A percentile compares a stretch with the other conserved stretches of the same genome.
Conservation (phyloP, 2,797 vertebrate genomes). For the Sebastes matsubarae region DNA sequence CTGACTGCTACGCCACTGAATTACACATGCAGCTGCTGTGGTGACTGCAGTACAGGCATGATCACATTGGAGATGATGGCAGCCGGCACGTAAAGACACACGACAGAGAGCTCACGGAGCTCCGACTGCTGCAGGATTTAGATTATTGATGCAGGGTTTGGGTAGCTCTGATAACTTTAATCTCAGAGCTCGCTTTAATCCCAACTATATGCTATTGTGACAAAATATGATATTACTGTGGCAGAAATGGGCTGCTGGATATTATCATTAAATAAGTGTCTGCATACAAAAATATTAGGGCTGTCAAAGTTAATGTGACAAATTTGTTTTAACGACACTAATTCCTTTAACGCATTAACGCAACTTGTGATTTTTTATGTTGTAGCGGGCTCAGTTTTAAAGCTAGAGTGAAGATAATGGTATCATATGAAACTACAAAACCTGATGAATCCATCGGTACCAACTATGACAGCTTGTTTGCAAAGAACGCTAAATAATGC, state of each 20-base stretch:
- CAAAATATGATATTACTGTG: background rate
- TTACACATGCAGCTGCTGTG: slow-evolving; percentile 31
- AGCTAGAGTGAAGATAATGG: too few relatives aligned
- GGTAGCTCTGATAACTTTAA: slow-evolving; percentile 13
- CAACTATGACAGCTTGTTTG: too few relatives aligned
- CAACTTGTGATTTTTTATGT: too few relatives aligned
- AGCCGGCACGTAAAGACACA: slow-evolving; percentile 20
- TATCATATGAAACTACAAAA: too few relatives aligned
- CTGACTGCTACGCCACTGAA: background rate
- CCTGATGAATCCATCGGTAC: too few relatives aligned
- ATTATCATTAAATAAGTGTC: background rate
- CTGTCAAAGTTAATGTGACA: background rate
- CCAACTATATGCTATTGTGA: background rate
- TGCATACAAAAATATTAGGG: background rate
- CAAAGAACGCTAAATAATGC: too few relatives aligned
- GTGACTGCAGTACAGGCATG: slow-evolving; percentile 37
- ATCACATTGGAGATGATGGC: slow-evolving; percentile 30
- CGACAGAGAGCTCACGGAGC: background rate
- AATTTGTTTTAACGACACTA: too few relatives aligned
- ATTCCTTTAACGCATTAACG: too few relatives aligned
- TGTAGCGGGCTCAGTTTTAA: too few relatives aligned
- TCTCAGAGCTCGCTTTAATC: slow-evolving; percentile 28
- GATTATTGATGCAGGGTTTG: slow-evolving; percentile 35
- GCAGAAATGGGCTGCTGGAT: background rate
- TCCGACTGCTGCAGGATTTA: slow-evolving; percentile 31